Evolutionary conservation across 2,888 invertebrate genomes (phyloP).

Genomic region (Yponomeuta cagnagella): DNA sequence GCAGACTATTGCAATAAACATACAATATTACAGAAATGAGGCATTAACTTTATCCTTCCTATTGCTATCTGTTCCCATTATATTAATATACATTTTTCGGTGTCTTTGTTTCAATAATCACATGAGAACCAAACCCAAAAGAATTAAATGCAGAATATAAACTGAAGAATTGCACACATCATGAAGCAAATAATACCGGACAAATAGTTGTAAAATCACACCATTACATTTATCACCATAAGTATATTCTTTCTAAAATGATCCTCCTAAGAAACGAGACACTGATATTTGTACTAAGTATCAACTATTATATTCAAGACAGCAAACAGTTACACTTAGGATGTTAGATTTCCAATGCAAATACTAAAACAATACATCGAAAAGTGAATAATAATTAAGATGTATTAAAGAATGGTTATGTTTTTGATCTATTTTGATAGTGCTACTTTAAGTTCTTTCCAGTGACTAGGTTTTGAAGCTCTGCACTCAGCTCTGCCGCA

Average conservation of each 20-base stretch:
- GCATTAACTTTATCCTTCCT: neutral
- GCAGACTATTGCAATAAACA: neutral
- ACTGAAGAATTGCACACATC: neutral
- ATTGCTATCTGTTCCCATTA: neutral
- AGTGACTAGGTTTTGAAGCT: slow-evolving; percentile 69
- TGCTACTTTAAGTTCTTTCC: neutral
- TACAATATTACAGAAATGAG: neutral
- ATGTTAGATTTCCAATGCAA: neutral
- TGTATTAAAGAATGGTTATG: neutral
- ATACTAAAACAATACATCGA: neutral
- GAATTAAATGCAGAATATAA: neutral
- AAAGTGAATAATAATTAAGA: neutral
- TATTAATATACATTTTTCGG: neutral
- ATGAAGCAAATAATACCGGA: neutral
- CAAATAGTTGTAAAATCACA: neutral
- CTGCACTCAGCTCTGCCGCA: slow-evolving; percentile 63
- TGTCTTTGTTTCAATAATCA: neutral
- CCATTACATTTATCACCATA: neutral
- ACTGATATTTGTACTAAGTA: neutral
- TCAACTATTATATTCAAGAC: neutral
- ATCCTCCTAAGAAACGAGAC: neutral
- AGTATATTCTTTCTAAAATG: neutral
- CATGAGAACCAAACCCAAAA: neutral
- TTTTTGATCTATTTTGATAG: neutral
- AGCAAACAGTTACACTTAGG: neutral